Conservation (phyloP, 1,140 invertebrate species). For the Drosophila malerkotliana region DNA sequence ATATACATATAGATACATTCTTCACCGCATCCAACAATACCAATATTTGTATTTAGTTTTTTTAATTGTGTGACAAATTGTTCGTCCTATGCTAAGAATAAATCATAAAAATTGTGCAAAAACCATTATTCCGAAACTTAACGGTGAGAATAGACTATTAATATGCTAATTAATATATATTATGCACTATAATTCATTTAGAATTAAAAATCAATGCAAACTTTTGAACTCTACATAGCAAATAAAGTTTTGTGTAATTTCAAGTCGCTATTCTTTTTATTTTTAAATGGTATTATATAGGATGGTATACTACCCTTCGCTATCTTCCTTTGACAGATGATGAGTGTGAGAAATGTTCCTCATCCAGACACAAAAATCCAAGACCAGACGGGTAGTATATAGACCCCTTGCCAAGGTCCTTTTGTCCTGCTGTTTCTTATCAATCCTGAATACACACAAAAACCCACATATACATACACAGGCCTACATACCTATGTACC, state of each 20-base stretch:
- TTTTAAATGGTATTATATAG: background rate
- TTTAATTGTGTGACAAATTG: constrained; percentile 31
- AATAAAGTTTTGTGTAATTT: constrained; percentile 44
- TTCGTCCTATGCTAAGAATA: constrained; percentile 31
- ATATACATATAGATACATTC: background rate
- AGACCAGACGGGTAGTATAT: constrained; percentile 7
- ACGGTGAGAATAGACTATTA: constrained; percentile 29
- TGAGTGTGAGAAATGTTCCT: constrained; percentile 36
- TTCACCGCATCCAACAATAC: background rate
- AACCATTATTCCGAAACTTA: constrained; percentile 9
- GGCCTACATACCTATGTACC: background rate
- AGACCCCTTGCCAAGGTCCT: constrained; percentile 26
- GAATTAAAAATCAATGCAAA: constrained; percentile 19
- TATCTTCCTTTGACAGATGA: constrained; percentile 27
- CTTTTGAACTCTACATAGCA: constrained; percentile 14
- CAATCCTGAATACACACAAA: constrained; percentile 41
- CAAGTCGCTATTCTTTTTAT: constrained; percentile 1
- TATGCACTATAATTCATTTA: constrained; percentile 14
- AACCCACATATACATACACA: background rate
- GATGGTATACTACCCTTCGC: background rate
- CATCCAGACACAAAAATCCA: constrained; percentile 19
- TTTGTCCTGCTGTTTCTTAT: constrained; percentile 31
- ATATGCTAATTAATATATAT: constrained; percentile 35
- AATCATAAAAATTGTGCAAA: constrained; percentile 50
- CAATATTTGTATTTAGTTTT: constrained; percentile 33